Conservation (phyloP, 2,888 invertebrate species). For the Acronicta aceris region DNA sequence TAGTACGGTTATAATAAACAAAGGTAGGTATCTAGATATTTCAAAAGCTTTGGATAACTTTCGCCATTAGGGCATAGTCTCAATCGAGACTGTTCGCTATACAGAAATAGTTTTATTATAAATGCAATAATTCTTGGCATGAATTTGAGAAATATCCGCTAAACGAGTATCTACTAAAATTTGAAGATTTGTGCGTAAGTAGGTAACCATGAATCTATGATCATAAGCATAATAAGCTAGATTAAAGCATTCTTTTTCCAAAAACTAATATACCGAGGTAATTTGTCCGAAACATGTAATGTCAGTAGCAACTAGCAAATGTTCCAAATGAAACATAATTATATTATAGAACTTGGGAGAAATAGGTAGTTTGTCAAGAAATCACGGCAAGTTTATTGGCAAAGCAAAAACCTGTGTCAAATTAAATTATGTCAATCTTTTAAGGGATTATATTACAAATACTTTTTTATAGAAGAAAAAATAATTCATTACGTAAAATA, state of each 20-base stretch:
- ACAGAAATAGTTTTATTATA: constrained; percentile 21
- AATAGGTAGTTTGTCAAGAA: constrained; percentile 26
- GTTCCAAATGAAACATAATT: constrained; percentile 7
- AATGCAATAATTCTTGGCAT: constrained; percentile 35
- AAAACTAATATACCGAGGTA: constrained; percentile 8
- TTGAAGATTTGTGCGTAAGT: constrained; percentile 47
- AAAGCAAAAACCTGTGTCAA: constrained; percentile 38
- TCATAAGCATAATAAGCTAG: constrained; percentile 24
- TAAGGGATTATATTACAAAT: constrained; percentile 37
- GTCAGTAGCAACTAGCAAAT: constrained; percentile 19
- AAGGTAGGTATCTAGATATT: background rate
- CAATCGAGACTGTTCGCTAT: constrained; percentile 13
- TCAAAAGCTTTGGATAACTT: background rate
- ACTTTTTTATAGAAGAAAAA: constrained; percentile 35
- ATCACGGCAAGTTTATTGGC: constrained; percentile 55
- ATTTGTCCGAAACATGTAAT: constrained; percentile 18
- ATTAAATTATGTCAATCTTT: constrained; percentile 34
- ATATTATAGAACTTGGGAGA: constrained; percentile 13
- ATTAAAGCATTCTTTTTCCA: constrained; percentile 12
- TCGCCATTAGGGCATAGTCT: constrained; percentile 11
- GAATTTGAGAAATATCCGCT: constrained; percentile 33
- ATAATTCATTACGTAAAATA: constrained; percentile 54
- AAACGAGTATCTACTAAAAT: constrained; percentile 37
- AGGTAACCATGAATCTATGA: constrained; percentile 39
- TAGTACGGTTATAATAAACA: background rate